Evolutionary conservation across 2,113 vertebrate species (phyloP), one percentile per base, ranked within the genome.

Genomic region (Anseranas semipalmata): DNA sequence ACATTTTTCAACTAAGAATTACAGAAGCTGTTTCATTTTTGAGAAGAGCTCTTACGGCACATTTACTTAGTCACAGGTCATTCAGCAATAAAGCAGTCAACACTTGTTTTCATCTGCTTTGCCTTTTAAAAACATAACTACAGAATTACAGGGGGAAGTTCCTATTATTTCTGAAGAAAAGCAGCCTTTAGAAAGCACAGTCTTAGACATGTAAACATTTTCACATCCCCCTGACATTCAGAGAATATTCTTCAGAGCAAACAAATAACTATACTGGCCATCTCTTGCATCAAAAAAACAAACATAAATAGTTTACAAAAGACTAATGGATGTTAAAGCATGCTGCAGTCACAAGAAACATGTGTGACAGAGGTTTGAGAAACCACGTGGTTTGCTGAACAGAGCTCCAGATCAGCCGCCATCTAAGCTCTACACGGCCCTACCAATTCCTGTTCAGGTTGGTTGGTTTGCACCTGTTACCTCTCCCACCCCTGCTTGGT

Each of bases 51-150:
- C 78, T 86, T 78, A 85, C 12, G 93, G 48, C 27, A 81, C 17
- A 67, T 83, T 82, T 46, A 32, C 21, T 70, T 46, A 58, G 41
- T 85, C 39, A 87, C 62, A 79, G 35, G 78, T 73, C 46, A 12
- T 43, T 91, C 90, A 79, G 48, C 59, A 90, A 90, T 53, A 81
- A 87, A 68, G 43, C 53, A 86, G 30, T 52, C 48, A 77, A 84
- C n/a, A 74, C 24, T 25, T 83, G 75, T 86, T 93, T 96, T 92
- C 71, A 67, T 90, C 79, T 75, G 72, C 43, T 84, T 86, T 86
- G 84, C 37, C 39, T 89, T 95, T 92, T 82, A 78, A 93, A 94
- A 84, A 70, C 24, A 3, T 63, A 86, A 78, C 65, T 92, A 84
- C n/a, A 71, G 56, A 77, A 89, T 72, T 72, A 68, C 33, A 84